Conservation (phyloP, 2,113 vertebrate genomes). For the Shinisaurus crocodilurus region DNA sequence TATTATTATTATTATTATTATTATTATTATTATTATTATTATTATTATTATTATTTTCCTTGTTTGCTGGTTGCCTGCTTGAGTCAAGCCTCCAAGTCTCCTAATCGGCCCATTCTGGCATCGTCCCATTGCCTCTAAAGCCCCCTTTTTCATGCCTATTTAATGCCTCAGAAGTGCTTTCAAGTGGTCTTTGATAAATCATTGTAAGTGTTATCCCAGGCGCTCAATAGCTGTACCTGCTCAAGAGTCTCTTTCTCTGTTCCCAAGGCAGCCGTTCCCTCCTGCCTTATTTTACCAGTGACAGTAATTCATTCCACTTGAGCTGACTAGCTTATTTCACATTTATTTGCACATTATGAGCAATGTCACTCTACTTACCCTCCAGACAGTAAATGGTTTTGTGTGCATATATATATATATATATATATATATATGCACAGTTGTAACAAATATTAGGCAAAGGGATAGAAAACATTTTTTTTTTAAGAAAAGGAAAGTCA, state of each 20-base stretch:
- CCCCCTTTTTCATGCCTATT: slow-evolving; percentile 82
- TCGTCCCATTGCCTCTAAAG: slow-evolving; percentile 66
- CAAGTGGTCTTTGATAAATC: slow-evolving; percentile 91
- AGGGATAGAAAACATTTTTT: slow-evolving; percentile 9
- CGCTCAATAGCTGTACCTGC: slow-evolving; percentile 81
- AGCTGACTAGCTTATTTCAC: slow-evolving; percentile 76
- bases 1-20: too few relatives aligned
- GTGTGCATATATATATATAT: slow-evolving; percentile 29
- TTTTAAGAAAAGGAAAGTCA: slow-evolving; percentile 37
- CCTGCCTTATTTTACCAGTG: slow-evolving; percentile 75
- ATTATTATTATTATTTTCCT: slow-evolving; percentile 6
- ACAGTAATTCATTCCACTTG: slow-evolving; percentile 82
- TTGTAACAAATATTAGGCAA: slow-evolving; percentile 72
- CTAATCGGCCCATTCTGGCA: slow-evolving; percentile 69
- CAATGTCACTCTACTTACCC: slow-evolving; percentile 78
- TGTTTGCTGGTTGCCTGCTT: slow-evolving; percentile 62
- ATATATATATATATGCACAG: slow-evolving; percentile 12
- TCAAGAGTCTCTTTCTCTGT: slow-evolving; percentile 64
- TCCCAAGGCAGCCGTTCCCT: slow-evolving; percentile 79
- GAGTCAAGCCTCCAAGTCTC: slow-evolving; percentile 62
- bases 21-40: too few relatives aligned
- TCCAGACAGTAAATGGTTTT: slow-evolving; percentile 75
- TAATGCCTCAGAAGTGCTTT: slow-evolving; percentile 88
- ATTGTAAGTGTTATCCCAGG: slow-evolving; percentile 82
- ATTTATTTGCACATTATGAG: slow-evolving; percentile 79